A percentile compares a stretch with the other conserved stretches of the same genome.
These are phyloP conservation scores for Tetragonula clypearis DNA, from an alignment of 1,140 invertebrate genomes.

Conservation along the genomic window DNA sequence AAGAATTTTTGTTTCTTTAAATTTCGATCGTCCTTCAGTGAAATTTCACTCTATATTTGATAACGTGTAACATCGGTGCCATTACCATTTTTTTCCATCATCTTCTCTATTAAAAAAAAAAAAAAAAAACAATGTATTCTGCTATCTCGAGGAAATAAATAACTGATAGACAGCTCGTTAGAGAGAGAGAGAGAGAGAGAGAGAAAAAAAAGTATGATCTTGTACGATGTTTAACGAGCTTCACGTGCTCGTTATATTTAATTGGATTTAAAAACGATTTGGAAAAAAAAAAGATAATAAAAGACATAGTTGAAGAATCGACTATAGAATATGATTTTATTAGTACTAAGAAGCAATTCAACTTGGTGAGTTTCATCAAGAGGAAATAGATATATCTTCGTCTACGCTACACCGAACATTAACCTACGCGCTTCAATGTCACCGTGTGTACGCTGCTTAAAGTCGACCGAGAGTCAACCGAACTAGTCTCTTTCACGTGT, in stretches of 20 bases:
- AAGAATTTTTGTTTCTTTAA: neutral
- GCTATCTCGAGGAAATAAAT: too few relatives aligned
- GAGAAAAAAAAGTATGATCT: constrained; percentile 10
- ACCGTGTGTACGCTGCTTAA: constrained; percentile 22
- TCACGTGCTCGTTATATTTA: constrained; percentile 43
- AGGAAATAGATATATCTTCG: constrained; percentile 22
- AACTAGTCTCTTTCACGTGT: constrained; percentile 14
- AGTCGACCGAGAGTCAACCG: constrained; percentile 11
- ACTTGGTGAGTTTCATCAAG: neutral
- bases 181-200: too few relatives aligned
- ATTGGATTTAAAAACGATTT: constrained; percentile 32
- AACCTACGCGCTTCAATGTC: constrained; percentile 65
- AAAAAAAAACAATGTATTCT: neutral
- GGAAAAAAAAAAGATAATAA: constrained; percentile 7
- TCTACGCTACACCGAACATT: constrained; percentile 43
- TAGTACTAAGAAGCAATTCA: neutral
- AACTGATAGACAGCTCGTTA: neutral
- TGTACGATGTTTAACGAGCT: neutral
- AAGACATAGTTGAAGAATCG: neutral
- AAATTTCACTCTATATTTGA: too few relatives aligned
- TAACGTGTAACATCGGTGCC: too few relatives aligned
- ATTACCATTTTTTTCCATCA: too few relatives aligned
- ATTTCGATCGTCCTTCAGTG: neutral
- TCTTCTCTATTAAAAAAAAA: too few relatives aligned
- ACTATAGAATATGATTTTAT: constrained; percentile 31